Evolutionary conservation across 2,797 vertebrate genomes (phyloP).

Genomic region (Gambusia yucatana): DNA sequence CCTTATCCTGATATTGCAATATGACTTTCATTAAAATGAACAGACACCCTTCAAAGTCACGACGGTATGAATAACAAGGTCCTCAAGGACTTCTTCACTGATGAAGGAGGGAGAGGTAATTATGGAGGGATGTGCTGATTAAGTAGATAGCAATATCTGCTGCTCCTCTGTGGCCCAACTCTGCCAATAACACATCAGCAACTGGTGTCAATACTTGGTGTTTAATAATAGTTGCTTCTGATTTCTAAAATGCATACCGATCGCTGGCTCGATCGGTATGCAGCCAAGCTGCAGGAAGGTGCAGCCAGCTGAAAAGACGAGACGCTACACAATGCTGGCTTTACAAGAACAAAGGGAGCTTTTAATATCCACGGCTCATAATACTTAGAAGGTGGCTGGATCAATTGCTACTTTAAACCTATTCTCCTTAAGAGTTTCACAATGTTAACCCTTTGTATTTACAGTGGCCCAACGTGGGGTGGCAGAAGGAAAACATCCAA

Average conservation of each 20-base stretch:
- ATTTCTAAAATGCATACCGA: neutral
- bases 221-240: neutral
- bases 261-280: neutral
- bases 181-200: conserved; percentile 19
- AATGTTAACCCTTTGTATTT: neutral
- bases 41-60: conserved; percentile 28
- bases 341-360: neutral
- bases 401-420: neutral
- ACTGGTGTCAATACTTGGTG: neutral
- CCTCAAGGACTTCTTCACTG: conserved; percentile 25
- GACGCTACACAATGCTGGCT: neutral
- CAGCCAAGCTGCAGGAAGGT: neutral
- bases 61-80: conserved; percentile 31
- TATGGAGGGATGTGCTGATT: conserved; percentile 37
- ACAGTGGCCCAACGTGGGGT: neutral
- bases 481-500: neutral
- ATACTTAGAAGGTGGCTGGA: neutral
- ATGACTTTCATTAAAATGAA: conserved; percentile 27
- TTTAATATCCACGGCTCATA: neutral
- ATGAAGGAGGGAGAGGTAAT: conserved; percentile 43
- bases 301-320: neutral
- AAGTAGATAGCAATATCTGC: conserved; percentile 31
- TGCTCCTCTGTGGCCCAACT: conserved; percentile 6
- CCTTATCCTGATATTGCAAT: conserved; percentile 33
- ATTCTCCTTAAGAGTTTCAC: neutral